Conservation (phyloP, 2,797 vertebrate genomes). For the Hydrocynus forskahlii region DNA sequence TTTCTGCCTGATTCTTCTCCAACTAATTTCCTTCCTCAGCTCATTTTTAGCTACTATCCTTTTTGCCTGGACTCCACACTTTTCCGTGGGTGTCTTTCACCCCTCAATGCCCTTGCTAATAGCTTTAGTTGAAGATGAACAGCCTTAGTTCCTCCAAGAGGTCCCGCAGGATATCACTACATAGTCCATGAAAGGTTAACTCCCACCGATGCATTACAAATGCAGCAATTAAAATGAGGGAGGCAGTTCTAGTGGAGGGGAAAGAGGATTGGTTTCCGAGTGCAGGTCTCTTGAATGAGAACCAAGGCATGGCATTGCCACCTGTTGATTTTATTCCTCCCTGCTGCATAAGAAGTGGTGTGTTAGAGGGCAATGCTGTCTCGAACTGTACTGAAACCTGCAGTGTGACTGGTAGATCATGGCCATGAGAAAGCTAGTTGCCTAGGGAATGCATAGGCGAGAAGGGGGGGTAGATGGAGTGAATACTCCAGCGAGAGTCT, state of each 20-base stretch:
- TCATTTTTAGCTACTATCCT: slow-evolving; percentile 23
- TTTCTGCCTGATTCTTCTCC: slow-evolving; percentile 13
- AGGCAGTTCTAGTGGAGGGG: slow-evolving; percentile 42
- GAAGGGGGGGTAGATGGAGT: slow-evolving; percentile 55
- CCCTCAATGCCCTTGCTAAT: slow-evolving; percentile 51
- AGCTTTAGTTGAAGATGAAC: slow-evolving; percentile 47
- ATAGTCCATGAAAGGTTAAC: slow-evolving; percentile 49
- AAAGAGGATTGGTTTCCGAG: slow-evolving; percentile 37
- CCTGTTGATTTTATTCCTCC: slow-evolving; percentile 38
- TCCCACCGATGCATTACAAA: slow-evolving; percentile 64
- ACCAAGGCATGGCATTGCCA: slow-evolving; percentile 12
- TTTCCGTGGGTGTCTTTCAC: slow-evolving; percentile 52
- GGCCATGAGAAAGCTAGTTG: slow-evolving; percentile 33
- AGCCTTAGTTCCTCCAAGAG: slow-evolving; percentile 37
- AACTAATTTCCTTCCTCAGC: slow-evolving; percentile 18
- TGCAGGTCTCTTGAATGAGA: slow-evolving; percentile 43
- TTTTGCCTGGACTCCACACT: slow-evolving; percentile 15
- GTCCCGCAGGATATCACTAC: slow-evolving; percentile 49
- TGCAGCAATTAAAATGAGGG: slow-evolving; percentile 67
- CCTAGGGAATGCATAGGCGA: slow-evolving; percentile 50
- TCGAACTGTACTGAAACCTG: slow-evolving; percentile 21
- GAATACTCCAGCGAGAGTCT: slow-evolving; percentile 47
- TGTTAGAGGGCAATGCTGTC: slow-evolving; percentile 11
- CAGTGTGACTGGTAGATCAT: slow-evolving; percentile 18
- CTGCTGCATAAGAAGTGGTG: slow-evolving; percentile 6